phyloP scores from a whole-genome alignment of 2,113 vertebrate species.

The Rhadina sibilatrix region DNA sequence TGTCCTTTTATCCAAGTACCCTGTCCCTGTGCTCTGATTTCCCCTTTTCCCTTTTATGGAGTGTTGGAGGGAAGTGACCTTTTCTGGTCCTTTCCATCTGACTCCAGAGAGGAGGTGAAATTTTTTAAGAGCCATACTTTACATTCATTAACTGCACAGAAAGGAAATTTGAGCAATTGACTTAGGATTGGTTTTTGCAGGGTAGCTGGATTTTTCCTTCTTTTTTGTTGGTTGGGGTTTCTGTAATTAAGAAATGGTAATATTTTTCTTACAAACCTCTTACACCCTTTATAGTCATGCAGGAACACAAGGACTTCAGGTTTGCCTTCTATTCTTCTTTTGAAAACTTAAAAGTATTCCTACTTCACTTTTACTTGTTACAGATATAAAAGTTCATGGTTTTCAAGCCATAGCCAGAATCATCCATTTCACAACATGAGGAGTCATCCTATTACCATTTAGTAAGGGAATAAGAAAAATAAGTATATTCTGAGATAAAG shows the following conservation, averaged over 20 bases:
- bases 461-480: not conserved
- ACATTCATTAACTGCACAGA: not conserved
- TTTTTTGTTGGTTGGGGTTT: not conserved
- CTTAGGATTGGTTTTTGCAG: not conserved
- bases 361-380: not conserved
- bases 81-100: not conserved
- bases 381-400: rapidly evolving
- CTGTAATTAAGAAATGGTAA: not conserved
- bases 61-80: not conserved
- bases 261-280: not conserved
- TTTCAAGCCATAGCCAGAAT: not conserved
- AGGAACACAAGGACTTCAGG: not conserved
- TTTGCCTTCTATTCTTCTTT: not conserved
- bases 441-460: not conserved
- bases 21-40: not conserved
- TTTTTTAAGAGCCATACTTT: not conserved
- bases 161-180: not conserved
- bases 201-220: not conserved
- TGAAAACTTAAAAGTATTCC: not conserved
- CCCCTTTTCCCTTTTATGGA: not conserved
- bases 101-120: not conserved
- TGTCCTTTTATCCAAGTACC: not conserved
- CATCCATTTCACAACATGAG: not conserved
- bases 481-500: not conserved
- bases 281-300: not conserved